Evolutionary conservation across 2,113 vertebrate species (phyloP).

Genomic region (Hystrix cristata): DNA sequence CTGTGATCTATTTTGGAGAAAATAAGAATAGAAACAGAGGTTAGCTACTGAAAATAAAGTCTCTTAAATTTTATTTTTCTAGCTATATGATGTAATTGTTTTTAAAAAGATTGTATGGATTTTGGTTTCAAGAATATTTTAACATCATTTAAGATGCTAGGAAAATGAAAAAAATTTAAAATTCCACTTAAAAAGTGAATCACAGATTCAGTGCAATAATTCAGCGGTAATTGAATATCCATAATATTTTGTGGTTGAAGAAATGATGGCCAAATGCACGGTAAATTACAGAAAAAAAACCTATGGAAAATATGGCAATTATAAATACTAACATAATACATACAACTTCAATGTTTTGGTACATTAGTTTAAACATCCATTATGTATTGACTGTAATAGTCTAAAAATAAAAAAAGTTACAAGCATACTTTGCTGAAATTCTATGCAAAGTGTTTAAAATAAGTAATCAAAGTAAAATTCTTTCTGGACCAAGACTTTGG

Average conservation of each 20-base stretch:
- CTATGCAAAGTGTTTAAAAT: not conserved
- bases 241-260: not conserved
- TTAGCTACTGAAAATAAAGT: not conserved
- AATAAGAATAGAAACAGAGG: constrained; percentile 31
- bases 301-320: not conserved
- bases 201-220: not conserved
- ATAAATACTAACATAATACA: not conserved
- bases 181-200: not conserved
- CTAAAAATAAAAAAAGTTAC: constrained; percentile 28
- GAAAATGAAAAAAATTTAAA: constrained; percentile 35
- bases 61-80: constrained; percentile 54
- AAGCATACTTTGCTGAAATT: not conserved
- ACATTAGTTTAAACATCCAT: constrained; percentile 19
- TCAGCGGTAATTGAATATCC: constrained; percentile 45
- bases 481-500: not conserved
- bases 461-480: not conserved
- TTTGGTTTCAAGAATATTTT: constrained; percentile 9
- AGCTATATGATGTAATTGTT: not conserved
- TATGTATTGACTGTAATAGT: not conserved
- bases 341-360: not conserved
- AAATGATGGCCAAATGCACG: not conserved
- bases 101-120: constrained; percentile 4
- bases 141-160: not conserved
- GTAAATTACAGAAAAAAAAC: not conserved
- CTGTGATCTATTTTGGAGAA: constrained; percentile 60